Base-by-base conservation (phyloP, 1,140 invertebrate species). In the Neodiprion virginianus region DNA sequence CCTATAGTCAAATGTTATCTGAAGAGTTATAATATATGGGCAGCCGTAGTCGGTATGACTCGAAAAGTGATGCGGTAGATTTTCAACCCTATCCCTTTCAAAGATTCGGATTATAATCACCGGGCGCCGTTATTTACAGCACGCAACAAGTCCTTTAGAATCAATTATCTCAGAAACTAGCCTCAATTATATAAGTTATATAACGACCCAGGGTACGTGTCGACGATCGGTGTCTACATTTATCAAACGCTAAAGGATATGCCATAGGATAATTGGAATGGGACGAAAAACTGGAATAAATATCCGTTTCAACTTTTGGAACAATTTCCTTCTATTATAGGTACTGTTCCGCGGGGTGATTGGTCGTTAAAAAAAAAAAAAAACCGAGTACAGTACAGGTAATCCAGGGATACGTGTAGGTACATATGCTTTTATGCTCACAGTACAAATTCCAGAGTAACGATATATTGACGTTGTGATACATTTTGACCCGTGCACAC, bases 391-490 rank as follows among this genome's bases (percentile, higher is more conserved):
- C 17, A 21, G 17, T 21, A 21, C 17, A 21, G 17, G 17, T 21
- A 21, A 40, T 40, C 28, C 28, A 40, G 28, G 5, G 28, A 40
- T 5, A 5, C 1, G 28, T 40, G 28, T 40, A 40, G 2, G 5
- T 40, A 40, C 28, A 40, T 40, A 40, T 40, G 28, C 28, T 40
- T 23, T 10, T 48, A 28, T 82, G 84, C 83, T 85, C 75, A 85
- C 83, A 80, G 70, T 83, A 75, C 53, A 87, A 77, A 77, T 81
- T 82, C 86, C 86, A 88, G 28, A 85, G 79, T 72, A 88, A 81
- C 40, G 84, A 79, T 40, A 87, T 75, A 75, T 86, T 85, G 71
- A 84, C 79, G 80, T 86, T 88, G 77, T 87, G 85, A 74, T 86
- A 88, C 84, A 85, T 81, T 73, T 74, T 40, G 23, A 74, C 72